Base-by-base conservation (phyloP, 2,113 vertebrate genomes). In the Chaenocephalus aceratus region DNA sequence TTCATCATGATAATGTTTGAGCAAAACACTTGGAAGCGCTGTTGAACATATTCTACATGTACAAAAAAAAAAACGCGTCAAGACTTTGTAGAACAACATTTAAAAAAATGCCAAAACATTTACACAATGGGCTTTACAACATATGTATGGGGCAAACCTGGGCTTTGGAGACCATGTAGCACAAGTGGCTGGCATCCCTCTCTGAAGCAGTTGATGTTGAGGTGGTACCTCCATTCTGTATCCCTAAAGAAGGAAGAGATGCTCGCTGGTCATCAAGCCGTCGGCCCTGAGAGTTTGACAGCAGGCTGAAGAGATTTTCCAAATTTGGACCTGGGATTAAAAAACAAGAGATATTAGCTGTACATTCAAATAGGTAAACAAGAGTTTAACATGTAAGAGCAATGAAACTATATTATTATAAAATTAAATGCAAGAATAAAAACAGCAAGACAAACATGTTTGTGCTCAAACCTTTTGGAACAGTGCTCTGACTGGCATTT, bases 261-360 rank as follows among this genome's bases (percentile, higher is more conserved):
- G 92, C 95, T 2, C 96, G 94, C 66, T 97, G 96, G 86, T 97
- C 96, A 15, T 96, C 95, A 80, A 97, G 92, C 15, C 96, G 91
- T 57, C 79, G 87, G 21, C 94, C 92, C 85, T 97, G 96, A 71
- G 94, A 95, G 67, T 90, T 94, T 10, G 94, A 90, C 76, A 97
- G 48, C 86, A 97, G 87, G 61, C 88, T 95, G 89, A 96, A 94
- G 41, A 97, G 90, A 36, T 86, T 88, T 46, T 97, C 96, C 84
- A 94, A 94, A 87, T 97, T 95, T 3, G 91, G 84, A 30, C 11
- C 86, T 87, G 49, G 52, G 10, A 71, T 18, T 14, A 52, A 46
- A 15, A 72, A 71, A 62, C 56, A 68, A 54, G 10, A 30, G 6
- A 61, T 12, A 7, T 72, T 54, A 41, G 3, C 5, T 61, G 12